Evolutionary conservation across 2,113 vertebrate genomes (phyloP).

Genomic region (Sceloporus tristichus): DNA sequence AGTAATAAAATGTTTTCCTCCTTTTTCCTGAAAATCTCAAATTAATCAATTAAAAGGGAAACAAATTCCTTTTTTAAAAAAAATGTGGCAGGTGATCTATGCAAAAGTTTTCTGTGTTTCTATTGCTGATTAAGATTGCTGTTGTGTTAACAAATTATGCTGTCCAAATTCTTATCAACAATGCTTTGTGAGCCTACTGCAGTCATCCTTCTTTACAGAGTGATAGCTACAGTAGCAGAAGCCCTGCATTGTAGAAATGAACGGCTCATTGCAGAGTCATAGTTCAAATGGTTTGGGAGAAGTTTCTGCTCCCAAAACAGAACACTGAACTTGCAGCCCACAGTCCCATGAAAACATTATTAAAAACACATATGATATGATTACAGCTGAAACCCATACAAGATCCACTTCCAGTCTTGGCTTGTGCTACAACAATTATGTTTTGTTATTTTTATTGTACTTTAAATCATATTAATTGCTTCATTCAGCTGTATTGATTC

Average conservation of each 20-base stretch:
- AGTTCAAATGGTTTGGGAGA: neutral
- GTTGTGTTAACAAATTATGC: constrained; percentile 46
- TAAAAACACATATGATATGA: neutral
- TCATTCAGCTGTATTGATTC: neutral
- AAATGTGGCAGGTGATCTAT: constrained; percentile 59
- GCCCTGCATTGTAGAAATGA: constrained; percentile 40
- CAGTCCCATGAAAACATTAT: neutral
- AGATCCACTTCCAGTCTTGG: neutral
- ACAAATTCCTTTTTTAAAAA: constrained; percentile 46
- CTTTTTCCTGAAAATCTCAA: constrained; percentile 48
- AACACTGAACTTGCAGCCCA: neutral
- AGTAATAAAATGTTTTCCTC: constrained; percentile 43
- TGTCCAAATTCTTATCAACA: constrained; percentile 51
- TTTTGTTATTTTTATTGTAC: neutral
- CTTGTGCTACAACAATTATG: neutral
- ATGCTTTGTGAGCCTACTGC: constrained; percentile 32
- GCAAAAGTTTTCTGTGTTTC: constrained; percentile 55
- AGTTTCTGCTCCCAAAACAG: neutral
- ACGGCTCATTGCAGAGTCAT: neutral
- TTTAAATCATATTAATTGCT: neutral
- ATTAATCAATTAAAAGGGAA: constrained; percentile 67
- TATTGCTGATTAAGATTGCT: constrained; percentile 54
- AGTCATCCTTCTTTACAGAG: constrained; percentile 23
- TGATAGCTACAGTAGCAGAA: constrained; percentile 12
- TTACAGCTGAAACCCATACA: neutral